Evolutionary conservation across 2,113 vertebrate species (phyloP), one percentile per base, ranked within the genome.

Genomic region (Chaenogobius annularis): DNA sequence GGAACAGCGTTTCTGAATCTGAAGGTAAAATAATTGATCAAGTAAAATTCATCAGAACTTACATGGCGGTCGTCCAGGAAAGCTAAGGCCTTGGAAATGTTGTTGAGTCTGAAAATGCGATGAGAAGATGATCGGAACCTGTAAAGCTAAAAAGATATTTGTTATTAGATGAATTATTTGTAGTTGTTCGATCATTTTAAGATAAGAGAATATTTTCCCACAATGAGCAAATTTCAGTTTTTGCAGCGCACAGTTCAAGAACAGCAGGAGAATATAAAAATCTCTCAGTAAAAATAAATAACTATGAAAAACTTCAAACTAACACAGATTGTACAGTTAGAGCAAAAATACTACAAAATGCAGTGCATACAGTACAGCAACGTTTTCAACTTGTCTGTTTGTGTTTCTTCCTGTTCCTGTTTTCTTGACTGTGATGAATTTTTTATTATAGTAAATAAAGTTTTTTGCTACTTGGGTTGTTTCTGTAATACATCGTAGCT

Each of bases 61-160:
- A 98, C 96, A 2, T 96, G 96, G 87, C 95, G 95, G 56, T 97
- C 95, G 78, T 97, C 96, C 70, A 98, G 81, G 89, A 97, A 97
- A 35, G 93, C 93, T 20, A 98, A 91, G 8, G 95, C 95, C 82
- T 96, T 96, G 0, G 95, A 94, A 75, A 98, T 97, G 89, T 97
- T 98, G 92, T 97, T 97, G 80, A 98, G 85, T 66, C 93, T 94
- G 85, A 98, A 97, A 85, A 97, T 96, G 47, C 93, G 95, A 81
- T 97, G 95, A 26, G 94, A 93, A 0, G 96, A 95, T 10, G 94
- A 91, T 81, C 95, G 94, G 85, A 95, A 97, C 43, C 95, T 95
- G 0, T 97, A 95, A 81, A 97, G 92, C 96, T 98, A 75, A 81
- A 1, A 69, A 40, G 4, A 68, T 48, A 59, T 54, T 26, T 40